These are phyloP conservation scores for Dipodomys stephensi DNA, from an alignment of 2,113 vertebrate species.

Conservation along the genomic window DNA sequence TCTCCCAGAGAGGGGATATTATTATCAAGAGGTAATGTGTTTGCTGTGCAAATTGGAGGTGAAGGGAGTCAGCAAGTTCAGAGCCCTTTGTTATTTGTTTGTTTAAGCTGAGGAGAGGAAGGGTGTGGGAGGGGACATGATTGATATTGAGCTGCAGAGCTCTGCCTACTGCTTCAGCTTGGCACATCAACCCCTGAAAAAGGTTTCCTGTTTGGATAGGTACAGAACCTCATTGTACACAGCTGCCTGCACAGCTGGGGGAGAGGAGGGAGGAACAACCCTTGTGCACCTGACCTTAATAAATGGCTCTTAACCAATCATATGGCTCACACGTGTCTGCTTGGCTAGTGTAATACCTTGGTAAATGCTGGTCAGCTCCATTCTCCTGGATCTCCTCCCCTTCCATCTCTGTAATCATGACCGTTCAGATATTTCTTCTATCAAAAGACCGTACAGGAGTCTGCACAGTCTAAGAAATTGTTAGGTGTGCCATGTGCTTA, in stretches of 20 bases:
- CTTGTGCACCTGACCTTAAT: background rate
- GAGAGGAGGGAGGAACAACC: too few relatives aligned
- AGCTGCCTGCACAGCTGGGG: slow-evolving; percentile 75
- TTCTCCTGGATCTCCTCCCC: background rate
- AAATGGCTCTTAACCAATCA: slow-evolving; percentile 41
- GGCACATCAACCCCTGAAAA: slow-evolving; percentile 67
- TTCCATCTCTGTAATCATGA: background rate
- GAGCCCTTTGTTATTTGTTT: background rate
- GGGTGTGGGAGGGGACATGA: background rate
- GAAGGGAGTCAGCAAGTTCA: background rate
- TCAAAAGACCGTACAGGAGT: background rate
- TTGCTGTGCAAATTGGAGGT: slow-evolving; percentile 26
- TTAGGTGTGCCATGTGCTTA: background rate
- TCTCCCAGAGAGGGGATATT: background rate
- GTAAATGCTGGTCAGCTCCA: background rate
- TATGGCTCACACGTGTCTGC: slow-evolving; percentile 70
- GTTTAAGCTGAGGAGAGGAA: slow-evolving; percentile 28
- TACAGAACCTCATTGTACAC: slow-evolving; percentile 63
- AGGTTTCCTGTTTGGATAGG: slow-evolving; percentile 60
- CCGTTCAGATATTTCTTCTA: background rate
- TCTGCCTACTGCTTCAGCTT: slow-evolving; percentile 51
- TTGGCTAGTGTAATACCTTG: background rate
- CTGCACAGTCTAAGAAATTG: background rate
- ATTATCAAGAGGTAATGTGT: background rate
- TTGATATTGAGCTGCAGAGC: slow-evolving; percentile 43